phyloP scores from a whole-genome alignment of 1,140 invertebrate genomes.

The Diorhabda elongata region DNA sequence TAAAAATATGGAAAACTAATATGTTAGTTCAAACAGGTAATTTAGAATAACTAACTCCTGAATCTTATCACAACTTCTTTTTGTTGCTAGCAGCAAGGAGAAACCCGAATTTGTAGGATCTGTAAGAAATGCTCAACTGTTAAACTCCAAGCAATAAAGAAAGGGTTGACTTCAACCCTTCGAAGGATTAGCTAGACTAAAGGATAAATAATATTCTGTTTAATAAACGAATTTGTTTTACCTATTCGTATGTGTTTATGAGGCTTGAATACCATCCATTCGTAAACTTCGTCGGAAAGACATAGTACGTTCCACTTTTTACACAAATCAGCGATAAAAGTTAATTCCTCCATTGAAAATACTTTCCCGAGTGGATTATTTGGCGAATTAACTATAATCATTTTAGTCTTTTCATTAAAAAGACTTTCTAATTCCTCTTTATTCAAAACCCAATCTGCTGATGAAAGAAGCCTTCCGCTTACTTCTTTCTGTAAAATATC shows the following conservation, averaged over 20 bases:
- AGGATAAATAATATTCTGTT: too few species aligned
- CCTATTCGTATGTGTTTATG: slow-evolving; percentile 61
- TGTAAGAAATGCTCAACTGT: too few species aligned
- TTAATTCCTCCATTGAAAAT: slow-evolving; percentile 65
- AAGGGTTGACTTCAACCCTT: too few species aligned
- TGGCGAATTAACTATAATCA: slow-evolving; percentile 93
- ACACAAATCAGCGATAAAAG: slow-evolving; percentile 66
- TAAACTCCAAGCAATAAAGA: too few species aligned
- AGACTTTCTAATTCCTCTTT: slow-evolving; percentile 72
- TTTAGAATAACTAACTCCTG: too few species aligned
- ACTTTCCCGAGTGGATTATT: slow-evolving; percentile 96
- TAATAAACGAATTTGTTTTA: too few species aligned
- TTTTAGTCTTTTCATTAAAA: slow-evolving; percentile 91
- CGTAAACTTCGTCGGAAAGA: slow-evolving; percentile 96
- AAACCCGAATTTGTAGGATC: too few species aligned
- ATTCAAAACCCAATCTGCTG: slow-evolving; percentile 88
- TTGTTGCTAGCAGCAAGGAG: too few species aligned
- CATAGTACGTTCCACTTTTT: slow-evolving; percentile 69
- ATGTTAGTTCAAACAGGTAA: too few species aligned
- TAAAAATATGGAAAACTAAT: too few species aligned
- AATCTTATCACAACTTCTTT: too few species aligned
- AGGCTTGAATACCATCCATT: slow-evolving; percentile 90
- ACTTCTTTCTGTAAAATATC: slow-evolving; percentile 21
- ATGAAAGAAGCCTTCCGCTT: slow-evolving; percentile 45
- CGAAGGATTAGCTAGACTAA: too few species aligned